A percentile compares a stretch with the other conserved stretches of the same genome.
Conservation (phyloP, 2,888 invertebrate species). For the Luperina nickerlii region DNA sequence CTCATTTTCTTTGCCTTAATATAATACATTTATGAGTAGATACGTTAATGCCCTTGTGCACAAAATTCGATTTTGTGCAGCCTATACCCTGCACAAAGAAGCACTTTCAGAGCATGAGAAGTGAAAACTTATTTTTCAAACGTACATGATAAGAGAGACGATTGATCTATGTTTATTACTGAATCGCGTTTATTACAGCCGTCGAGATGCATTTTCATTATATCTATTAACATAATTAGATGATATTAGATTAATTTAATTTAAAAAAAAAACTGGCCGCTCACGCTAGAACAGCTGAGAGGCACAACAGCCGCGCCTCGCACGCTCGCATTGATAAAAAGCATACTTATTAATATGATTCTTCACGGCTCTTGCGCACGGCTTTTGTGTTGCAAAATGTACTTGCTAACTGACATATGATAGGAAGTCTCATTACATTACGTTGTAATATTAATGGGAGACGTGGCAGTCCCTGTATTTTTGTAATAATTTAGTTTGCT, state of each 20-base stretch:
- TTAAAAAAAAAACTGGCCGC: constrained; percentile 58
- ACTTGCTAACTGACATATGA: constrained; percentile 61
- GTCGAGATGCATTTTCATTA: constrained; percentile 53
- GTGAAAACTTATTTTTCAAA: constrained; percentile 45
- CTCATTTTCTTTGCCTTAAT: too few relatives aligned
- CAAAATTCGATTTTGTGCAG: too few relatives aligned
- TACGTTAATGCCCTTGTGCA: too few relatives aligned
- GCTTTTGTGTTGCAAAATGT: constrained; percentile 62
- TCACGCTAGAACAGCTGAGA: constrained; percentile 59
- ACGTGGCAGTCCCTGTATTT: constrained; percentile 8
- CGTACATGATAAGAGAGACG: constrained; percentile 42
- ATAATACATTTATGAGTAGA: too few relatives aligned
- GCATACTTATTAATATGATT: constrained; percentile 78
- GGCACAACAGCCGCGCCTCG: constrained; percentile 52
- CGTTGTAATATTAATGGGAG: constrained; percentile 40
- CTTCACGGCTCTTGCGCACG: constrained; percentile 73
- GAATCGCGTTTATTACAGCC: constrained; percentile 59
- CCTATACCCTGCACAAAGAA: too few relatives aligned
- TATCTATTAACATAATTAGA: constrained; percentile 67
- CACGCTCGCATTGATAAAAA: constrained; percentile 75
- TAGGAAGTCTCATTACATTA: constrained; percentile 58
- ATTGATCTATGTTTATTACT: constrained; percentile 63
- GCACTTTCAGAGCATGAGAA: too few relatives aligned
- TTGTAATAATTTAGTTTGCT: constrained; percentile 16
- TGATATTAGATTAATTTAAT: constrained; percentile 69